Percentiles rank a stretch among this genome's conserved stretches.
Conservation (phyloP, 1,140 invertebrate species). For the Aplysia californica region DNA sequence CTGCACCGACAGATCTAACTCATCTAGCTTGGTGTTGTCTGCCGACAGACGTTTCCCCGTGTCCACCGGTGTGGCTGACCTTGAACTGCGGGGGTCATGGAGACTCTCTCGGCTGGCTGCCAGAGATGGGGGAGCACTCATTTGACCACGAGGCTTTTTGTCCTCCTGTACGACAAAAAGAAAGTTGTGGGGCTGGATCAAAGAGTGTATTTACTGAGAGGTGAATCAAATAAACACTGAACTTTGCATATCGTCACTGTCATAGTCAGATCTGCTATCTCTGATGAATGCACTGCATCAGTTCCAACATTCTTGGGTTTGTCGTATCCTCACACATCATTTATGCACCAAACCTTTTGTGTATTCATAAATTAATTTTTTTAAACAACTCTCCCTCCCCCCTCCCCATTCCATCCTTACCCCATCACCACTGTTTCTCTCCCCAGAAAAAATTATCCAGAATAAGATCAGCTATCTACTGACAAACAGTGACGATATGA, state of each 20-base stretch:
- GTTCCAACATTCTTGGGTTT: too few relatives aligned
- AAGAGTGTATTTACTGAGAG: background rate
- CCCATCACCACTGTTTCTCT: too few relatives aligned
- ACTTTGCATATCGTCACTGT: background rate
- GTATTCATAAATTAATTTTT: too few relatives aligned
- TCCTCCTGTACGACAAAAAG: background rate
- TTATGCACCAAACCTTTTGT: too few relatives aligned
- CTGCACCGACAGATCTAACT: constrained; percentile 66
- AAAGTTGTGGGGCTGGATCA: background rate
- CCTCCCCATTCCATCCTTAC: too few relatives aligned
- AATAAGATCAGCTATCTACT: too few relatives aligned
- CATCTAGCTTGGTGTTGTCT: constrained; percentile 67
- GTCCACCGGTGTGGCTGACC: constrained; percentile 56
- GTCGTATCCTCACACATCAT: too few relatives aligned
- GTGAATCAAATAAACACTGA: background rate
- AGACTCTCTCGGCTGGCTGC: constrained; percentile 61
- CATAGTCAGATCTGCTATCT: background rate
- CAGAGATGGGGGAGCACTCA: constrained; percentile 62
- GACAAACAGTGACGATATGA: too few relatives aligned
- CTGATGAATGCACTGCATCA: too few relatives aligned
- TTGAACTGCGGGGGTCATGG: constrained; percentile 39
- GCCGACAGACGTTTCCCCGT: constrained; percentile 46
- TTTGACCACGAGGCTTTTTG: constrained; percentile 44
- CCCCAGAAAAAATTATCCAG: too few relatives aligned
- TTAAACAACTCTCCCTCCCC: too few relatives aligned